These are phyloP conservation scores for Liposcelis brunnea DNA, from an alignment of 2,888 invertebrate genomes.

Conservation along the genomic window DNA sequence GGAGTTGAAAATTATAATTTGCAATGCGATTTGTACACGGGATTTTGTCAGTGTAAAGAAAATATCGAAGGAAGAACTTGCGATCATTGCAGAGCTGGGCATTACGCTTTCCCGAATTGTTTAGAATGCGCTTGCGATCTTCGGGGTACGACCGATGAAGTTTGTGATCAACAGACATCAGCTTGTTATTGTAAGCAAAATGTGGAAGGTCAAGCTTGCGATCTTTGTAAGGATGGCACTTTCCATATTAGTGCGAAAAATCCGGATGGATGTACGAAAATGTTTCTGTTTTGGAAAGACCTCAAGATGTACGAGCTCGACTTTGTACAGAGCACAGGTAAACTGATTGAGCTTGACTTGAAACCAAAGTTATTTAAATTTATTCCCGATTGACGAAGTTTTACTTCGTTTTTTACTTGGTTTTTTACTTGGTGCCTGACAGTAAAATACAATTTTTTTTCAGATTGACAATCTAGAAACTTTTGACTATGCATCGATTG, in stretches of 20 bases:
- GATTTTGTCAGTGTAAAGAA: slow-evolving; percentile 46
- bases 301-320: slow-evolving; percentile 64
- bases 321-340: slow-evolving; percentile 43
- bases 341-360: slow-evolving; percentile 16
- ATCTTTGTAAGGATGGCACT: slow-evolving; percentile 71
- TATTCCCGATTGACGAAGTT: too few species aligned
- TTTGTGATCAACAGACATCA: slow-evolving; percentile 57
- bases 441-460: slow-evolving; percentile 1
- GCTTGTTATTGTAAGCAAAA: slow-evolving; percentile 23
- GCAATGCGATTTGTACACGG: slow-evolving; percentile 57
- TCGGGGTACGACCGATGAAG: slow-evolving; percentile 67
- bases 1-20: slow-evolving; percentile 61
- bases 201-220: slow-evolving; percentile 61
- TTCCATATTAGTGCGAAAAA: slow-evolving; percentile 75
- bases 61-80: slow-evolving; percentile 82
- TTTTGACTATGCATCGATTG: too few species aligned
- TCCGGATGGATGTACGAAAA: slow-evolving; percentile 79
- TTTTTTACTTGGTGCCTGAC: too few species aligned
- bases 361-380: too few species aligned
- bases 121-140: slow-evolving; percentile 62
- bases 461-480: too few species aligned
- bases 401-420: too few species aligned
- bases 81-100: slow-evolving; percentile 69
- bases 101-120: slow-evolving; percentile 78
- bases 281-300: slow-evolving; percentile 97